Percentiles rank a stretch among this genome's conserved stretches.
These are phyloP conservation scores for Bovichtus variegatus DNA, from an alignment of 2,797 vertebrate species.

Conservation along the genomic window DNA sequence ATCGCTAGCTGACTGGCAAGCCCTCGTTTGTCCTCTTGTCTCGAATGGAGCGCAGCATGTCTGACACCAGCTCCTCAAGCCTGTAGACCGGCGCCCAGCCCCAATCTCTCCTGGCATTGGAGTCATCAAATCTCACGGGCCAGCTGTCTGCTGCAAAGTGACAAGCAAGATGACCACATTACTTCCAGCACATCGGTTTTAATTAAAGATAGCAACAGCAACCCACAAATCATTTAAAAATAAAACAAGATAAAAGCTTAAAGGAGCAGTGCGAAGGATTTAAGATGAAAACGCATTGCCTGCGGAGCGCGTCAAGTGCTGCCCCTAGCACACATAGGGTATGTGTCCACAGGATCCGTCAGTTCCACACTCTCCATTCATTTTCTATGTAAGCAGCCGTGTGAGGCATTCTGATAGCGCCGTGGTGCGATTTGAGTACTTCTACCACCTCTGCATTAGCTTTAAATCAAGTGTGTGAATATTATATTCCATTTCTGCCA, in stretches of 20 bases:
- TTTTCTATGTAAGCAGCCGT: too few species aligned
- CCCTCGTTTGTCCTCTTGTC: conserved; percentile 75
- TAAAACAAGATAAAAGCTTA: neutral
- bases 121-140: conserved; percentile 87
- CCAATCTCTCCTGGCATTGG: conserved; percentile 87
- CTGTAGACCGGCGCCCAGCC: conserved; percentile 80
- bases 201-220: neutral
- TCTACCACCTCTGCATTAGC: too few species aligned
- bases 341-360: too few species aligned
- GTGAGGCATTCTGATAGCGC: too few species aligned
- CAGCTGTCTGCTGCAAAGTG: conserved; percentile 85
- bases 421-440: too few species aligned
- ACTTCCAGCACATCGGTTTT: neutral
- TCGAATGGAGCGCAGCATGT: conserved; percentile 82
- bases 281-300: neutral
- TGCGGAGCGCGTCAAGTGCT: too few species aligned
- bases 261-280: too few species aligned
- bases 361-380: too few species aligned
- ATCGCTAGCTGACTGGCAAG: conserved; percentile 78
- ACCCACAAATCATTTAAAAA: neutral
- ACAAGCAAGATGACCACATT: conserved; percentile 16
- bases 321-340: too few species aligned
- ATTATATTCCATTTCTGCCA: too few species aligned
- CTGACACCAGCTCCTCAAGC: conserved; percentile 82
- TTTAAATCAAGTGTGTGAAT: too few species aligned